Evolutionary conservation across 2,888 invertebrate species (phyloP).

Genomic region (Syritta pipiens): DNA sequence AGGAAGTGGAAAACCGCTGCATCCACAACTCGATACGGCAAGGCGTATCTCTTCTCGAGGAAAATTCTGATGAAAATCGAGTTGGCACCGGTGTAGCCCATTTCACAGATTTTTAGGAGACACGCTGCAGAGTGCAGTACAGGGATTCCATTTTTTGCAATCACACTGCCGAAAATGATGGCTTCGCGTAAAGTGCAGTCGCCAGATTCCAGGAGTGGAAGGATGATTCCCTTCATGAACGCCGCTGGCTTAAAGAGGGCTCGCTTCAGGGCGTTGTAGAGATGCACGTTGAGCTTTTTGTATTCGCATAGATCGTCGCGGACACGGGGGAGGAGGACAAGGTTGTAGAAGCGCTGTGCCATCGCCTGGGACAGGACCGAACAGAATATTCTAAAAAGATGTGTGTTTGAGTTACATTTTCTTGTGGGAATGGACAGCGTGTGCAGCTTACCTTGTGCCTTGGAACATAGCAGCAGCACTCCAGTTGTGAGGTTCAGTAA

Average conservation of each 20-base stretch:
- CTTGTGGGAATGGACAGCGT: neutral
- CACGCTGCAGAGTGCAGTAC: constrained; percentile 97
- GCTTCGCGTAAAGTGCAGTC: constrained; percentile 97
- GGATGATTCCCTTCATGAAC: constrained; percentile 95
- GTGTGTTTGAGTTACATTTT: neutral
- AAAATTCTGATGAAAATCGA: constrained; percentile 96
- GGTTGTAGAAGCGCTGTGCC: constrained; percentile 96
- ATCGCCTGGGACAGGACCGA: constrained; percentile 97
- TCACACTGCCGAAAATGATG: constrained; percentile 94
- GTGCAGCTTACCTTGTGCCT: constrained; percentile 76
- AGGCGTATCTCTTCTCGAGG: constrained; percentile 97
- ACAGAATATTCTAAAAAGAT: constrained; percentile 90
- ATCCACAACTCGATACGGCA: constrained; percentile 97
- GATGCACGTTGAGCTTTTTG: constrained; percentile 96
- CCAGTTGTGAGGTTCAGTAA: constrained; percentile 97
- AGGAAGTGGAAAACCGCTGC: constrained; percentile 96
- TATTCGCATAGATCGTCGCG: constrained; percentile 97
- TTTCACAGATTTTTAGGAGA: constrained; percentile 96
- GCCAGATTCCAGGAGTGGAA: constrained; percentile 90
- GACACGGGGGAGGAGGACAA: constrained; percentile 94
- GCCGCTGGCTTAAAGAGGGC: constrained; percentile 97
- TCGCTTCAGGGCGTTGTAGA: constrained; percentile 96
- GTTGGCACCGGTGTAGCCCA: constrained; percentile 97
- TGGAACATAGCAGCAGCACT: constrained; percentile 98
- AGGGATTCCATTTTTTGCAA: constrained; percentile 95